phyloP scores from a whole-genome alignment of 2,888 invertebrate species.

The Leptinotarsa haldemani region DNA sequence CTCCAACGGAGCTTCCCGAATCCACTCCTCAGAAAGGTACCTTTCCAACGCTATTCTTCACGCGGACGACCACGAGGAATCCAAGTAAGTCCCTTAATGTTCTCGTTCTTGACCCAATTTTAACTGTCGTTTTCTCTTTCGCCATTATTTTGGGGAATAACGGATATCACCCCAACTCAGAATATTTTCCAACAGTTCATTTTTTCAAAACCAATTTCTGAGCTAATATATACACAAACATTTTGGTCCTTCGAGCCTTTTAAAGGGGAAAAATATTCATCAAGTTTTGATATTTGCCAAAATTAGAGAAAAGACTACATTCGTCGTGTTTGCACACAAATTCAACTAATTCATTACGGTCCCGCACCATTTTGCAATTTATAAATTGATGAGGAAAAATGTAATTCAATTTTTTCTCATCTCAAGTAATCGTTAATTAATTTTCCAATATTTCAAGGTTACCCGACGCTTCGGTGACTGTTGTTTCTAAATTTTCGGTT shows the following conservation, averaged over 20 bases:
- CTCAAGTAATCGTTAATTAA: neutral
- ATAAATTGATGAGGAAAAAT: neutral
- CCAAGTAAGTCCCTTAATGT: too few species aligned
- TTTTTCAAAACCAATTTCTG: neutral
- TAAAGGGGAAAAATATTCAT: neutral
- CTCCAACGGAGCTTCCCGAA: too few species aligned
- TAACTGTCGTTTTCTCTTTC: too few species aligned
- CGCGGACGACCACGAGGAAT: too few species aligned
- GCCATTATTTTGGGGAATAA: too few species aligned
- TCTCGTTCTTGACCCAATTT: too few species aligned
- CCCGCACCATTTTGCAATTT: neutral
- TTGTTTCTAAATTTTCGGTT: neutral
- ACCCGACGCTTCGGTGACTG: too few species aligned
- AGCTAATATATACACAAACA: neutral
- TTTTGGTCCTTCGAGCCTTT: neutral
- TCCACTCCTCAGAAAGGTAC: too few species aligned
- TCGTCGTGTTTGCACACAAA: neutral
- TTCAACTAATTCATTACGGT: neutral
- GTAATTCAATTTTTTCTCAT: neutral
- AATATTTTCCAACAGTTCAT: neutral
- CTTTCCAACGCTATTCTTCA: too few species aligned
- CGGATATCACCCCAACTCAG: too few species aligned
- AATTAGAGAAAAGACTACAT: neutral
- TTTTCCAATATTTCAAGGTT: too few species aligned
- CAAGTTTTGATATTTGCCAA: neutral